Percentiles rank a stretch among this genome's conserved stretches.
phyloP scores from a whole-genome alignment of 2,113 vertebrate genomes.

The Elanus axillaris region DNA sequence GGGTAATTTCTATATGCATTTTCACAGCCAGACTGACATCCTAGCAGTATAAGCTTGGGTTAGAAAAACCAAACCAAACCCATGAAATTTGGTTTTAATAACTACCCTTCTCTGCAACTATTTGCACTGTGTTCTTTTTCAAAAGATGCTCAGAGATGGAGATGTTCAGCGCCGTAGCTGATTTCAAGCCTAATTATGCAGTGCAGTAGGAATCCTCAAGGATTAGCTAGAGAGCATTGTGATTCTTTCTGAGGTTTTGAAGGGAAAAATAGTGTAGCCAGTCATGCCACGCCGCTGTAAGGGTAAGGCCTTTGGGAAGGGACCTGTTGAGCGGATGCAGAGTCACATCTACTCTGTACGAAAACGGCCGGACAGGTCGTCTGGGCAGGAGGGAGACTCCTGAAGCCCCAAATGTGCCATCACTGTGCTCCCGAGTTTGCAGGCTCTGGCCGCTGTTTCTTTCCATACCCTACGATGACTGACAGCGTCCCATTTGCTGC shows the following conservation, averaged over 20 bases:
- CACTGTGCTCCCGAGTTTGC: not conserved
- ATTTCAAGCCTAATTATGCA: not conserved
- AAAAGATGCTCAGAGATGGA: not conserved
- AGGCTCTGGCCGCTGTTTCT: not conserved
- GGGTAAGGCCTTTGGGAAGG: not conserved
- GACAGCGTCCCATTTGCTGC: not conserved
- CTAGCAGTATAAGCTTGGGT: not conserved
- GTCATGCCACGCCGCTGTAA: accelerated
- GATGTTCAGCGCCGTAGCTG: not conserved
- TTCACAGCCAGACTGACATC: not conserved
- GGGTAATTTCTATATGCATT: not conserved
- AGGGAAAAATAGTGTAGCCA: not conserved
- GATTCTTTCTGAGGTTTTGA: not conserved
- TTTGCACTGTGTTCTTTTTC: not conserved
- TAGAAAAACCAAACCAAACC: not conserved
- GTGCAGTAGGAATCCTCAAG: not conserved
- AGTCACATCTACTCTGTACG: not conserved
- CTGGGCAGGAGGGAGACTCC: not conserved
- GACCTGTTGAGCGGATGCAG: not conserved
- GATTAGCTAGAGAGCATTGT: not conserved
- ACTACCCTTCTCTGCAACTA: not conserved
- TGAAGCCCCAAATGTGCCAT: not conserved
- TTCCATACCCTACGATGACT: not conserved
- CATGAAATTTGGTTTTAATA: not conserved
- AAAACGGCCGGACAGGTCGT: not conserved